These are phyloP conservation scores for Torymus auratus DNA, from an alignment of 2,888 invertebrate species.

Conservation along the genomic window DNA sequence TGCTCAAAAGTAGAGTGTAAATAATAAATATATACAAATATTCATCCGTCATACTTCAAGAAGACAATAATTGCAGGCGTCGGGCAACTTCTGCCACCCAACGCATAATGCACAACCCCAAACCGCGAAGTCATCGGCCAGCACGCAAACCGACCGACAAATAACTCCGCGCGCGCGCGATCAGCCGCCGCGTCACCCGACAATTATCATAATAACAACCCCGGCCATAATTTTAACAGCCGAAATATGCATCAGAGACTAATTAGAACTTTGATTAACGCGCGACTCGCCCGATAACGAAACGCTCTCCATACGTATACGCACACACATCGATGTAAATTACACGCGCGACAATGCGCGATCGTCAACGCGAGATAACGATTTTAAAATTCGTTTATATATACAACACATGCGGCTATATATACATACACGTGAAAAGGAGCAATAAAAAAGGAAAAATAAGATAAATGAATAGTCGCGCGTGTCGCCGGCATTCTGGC, in stretches of 20 bases:
- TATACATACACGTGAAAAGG: not conserved
- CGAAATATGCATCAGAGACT: conserved; percentile 31
- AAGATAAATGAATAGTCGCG: not conserved
- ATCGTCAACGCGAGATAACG: conserved; percentile 40
- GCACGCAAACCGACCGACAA: no score
- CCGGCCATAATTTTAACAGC: conserved; percentile 23
- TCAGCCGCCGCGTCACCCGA: no score
- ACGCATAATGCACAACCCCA: no score
- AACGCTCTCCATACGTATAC: conserved; percentile 10
- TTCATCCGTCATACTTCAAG: no score
- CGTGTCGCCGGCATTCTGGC: not conserved
- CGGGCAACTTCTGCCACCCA: no score
- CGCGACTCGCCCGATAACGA: not conserved
- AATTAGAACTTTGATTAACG: conserved; percentile 48
- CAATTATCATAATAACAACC: not conserved
- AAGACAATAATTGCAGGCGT: no score
- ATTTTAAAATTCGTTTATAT: conserved; percentile 33
- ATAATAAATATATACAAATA: no score
- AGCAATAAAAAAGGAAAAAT: no score
- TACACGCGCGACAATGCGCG: conserved; percentile 26
- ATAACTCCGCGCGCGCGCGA: no score
- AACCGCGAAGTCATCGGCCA: no score
- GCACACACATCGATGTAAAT: conserved; percentile 23
- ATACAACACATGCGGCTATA: not conserved
- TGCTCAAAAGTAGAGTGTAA: no score